phyloP scores from a whole-genome alignment of 30 jellyfish, hydroid and myxozoan genomes.

The Pseudorhiza aurosa region DNA sequence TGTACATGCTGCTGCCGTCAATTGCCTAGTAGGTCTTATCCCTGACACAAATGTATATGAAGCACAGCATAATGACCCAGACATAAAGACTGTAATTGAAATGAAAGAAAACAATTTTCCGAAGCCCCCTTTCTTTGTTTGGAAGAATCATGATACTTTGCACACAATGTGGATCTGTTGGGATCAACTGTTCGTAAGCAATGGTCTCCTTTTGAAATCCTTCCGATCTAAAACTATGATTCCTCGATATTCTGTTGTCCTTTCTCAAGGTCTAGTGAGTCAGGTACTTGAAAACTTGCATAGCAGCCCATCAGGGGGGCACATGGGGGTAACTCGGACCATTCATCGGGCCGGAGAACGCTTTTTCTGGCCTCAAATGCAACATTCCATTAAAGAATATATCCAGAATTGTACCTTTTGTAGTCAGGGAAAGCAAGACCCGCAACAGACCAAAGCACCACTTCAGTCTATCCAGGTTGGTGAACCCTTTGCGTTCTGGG shows the following conservation, averaged over 20 bases:
- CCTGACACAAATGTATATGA: background rate
- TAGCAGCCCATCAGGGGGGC: slow-evolving; percentile 31
- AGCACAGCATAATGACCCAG: background rate
- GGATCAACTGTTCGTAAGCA: background rate
- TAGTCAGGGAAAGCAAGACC: too few relatives aligned
- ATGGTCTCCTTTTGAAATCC: background rate
- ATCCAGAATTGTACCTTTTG: too few relatives aligned
- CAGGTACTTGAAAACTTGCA: slow-evolving; percentile 26
- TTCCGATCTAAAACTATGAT: background rate
- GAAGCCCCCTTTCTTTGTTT: background rate
- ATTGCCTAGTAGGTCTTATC: background rate
- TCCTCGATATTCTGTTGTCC: slow-evolving; percentile 2
- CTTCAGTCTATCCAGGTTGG: too few relatives aligned
- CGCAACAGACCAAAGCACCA: too few relatives aligned
- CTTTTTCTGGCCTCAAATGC: too few relatives aligned
- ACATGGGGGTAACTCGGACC: background rate
- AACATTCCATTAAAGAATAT: too few relatives aligned
- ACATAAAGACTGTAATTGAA: background rate
- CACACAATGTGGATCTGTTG: background rate
- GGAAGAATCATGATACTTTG: background rate
- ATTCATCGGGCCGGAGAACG: too few relatives aligned
- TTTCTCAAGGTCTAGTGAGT: background rate
- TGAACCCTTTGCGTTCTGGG: too few relatives aligned
- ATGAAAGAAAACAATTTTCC: background rate
- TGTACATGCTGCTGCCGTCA: too few relatives aligned